Evolutionary conservation across 1,140 invertebrate genomes (phyloP).

Genomic region (Lepidurus packardi): DNA sequence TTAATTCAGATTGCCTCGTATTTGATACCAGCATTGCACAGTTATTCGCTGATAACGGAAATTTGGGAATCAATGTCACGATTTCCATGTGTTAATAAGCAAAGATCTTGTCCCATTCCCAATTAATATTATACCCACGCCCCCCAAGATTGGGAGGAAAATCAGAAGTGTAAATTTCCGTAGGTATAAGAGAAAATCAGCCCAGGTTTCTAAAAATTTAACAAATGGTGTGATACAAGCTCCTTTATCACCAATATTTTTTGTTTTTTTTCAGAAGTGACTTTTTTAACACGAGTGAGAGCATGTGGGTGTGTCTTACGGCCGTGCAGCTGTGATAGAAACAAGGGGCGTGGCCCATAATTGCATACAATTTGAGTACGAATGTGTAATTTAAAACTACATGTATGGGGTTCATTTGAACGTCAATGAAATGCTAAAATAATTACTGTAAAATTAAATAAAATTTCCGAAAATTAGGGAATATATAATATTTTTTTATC

Average conservation of each 20-base stretch:
- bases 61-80: constrained; percentile 98
- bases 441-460: background rate
- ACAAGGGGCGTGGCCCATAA: constrained; percentile 12
- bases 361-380: background rate
- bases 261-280: background rate
- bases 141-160: background rate
- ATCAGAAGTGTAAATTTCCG: background rate
- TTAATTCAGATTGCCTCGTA: constrained; percentile 96
- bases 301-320: background rate
- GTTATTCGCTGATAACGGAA: constrained; percentile 97
- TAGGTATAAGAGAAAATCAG: background rate
- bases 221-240: constrained; percentile 11
- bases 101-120: background rate
- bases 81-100: constrained; percentile 64
- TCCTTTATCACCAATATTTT: background rate
- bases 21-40: constrained; percentile 98
- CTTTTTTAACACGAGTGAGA: constrained; percentile 5
- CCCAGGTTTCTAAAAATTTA: background rate
- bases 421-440: constrained; percentile 2
- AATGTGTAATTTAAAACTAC: constrained; percentile 14
- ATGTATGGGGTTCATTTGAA: background rate
- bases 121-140: background rate
- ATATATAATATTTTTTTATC: no score
- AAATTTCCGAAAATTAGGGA: background rate
- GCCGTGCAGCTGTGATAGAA: constrained; percentile 18